These are phyloP conservation scores for Sphaerophoria rueppellii DNA, from an alignment of 2,888 invertebrate genomes.

Conservation along the genomic window DNA sequence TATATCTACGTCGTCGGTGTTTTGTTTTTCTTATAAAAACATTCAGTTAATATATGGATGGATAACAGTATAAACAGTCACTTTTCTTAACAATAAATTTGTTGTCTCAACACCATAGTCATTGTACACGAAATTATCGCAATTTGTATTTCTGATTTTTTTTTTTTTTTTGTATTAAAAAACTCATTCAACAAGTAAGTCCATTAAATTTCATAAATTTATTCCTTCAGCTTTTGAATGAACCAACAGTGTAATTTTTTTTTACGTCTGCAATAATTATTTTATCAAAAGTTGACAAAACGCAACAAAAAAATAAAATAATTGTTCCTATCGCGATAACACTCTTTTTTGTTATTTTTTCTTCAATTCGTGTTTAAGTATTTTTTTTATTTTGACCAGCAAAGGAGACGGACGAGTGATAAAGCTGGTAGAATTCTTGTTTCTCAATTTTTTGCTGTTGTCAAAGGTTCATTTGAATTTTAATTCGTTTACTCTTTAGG, in stretches of 20 bases:
- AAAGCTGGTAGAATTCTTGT: constrained; percentile 25
- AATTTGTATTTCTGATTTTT: neutral
- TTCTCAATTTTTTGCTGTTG: constrained; percentile 15
- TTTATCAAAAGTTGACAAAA: constrained; percentile 36
- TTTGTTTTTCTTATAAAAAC: neutral
- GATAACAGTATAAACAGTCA: constrained; percentile 14
- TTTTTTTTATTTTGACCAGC: constrained; percentile 34
- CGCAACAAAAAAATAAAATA: constrained; percentile 8
- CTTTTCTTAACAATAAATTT: constrained; percentile 1
- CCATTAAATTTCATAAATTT: constrained; percentile 34
- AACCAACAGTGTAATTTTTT: constrained; percentile 24
- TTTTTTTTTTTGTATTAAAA: neutral
- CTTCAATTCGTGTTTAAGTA: constrained; percentile 6
- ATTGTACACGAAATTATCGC: constrained; percentile 17
- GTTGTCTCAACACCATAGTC: neutral
- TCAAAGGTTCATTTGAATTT: constrained; percentile 43
- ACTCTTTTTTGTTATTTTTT: constrained; percentile 35
- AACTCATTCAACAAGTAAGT: constrained; percentile 32
- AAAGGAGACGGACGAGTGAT: constrained; percentile 56
- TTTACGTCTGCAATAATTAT: constrained; percentile 29
- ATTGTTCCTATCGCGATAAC: constrained; percentile 67
- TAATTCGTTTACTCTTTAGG: neutral
- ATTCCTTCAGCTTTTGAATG: constrained; percentile 12
- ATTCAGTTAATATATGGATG: neutral
- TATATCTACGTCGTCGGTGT: neutral